Base-by-base conservation (phyloP, 2,888 invertebrate species). In the Meliscaeva auricollis region DNA sequence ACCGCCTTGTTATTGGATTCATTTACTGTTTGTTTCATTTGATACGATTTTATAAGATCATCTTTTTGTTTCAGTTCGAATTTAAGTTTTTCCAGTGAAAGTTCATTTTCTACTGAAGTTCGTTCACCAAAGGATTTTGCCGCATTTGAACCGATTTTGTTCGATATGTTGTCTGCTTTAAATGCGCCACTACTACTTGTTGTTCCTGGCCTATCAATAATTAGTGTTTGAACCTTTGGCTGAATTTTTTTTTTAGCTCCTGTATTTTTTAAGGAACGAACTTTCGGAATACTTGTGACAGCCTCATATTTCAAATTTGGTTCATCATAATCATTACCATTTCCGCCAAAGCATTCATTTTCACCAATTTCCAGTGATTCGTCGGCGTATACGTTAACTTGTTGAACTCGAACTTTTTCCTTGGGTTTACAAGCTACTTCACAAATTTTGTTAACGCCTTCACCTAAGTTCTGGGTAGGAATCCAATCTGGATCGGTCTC, bases 401-500 rank as follows among this genome's bases (percentile, higher is more conserved):
- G n/a, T 15, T 3, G 0, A 35, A 11, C n/a, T n/a, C 22, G 7
- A 4, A 4, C 22, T 7, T 62, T 15, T 22, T 58, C 22, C 1
- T 15, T 44, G 22, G 11, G 15, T 22, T 35, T 50, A 2, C 8
- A 0, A 13, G 7, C 58, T 0, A 7, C 13, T 30, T 46, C 15
- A 7, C 41, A 41, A 22, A 44, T 41, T 60, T 22, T 60, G 8
- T 58, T 58, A 1, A n/a, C 22, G 2, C 60, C 41, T 6, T 11
- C 0, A 38, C 44, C 44, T 30, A 64, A 17, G 2, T 17, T 7
- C 4, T 3, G 13, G 13, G 1, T 17, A 15, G 64, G 64, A 13
- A 64, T 13, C 64, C 64, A 64, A 17, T 64, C 64, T 11, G 64
- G 46, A 64, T 64, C 30, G 0, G 9, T 15, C 3, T 3, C 46